Evolutionary conservation across 1,140 invertebrate genomes (phyloP), one percentile per base, ranked within the genome.

Genomic region (Drosophila punjabiensis): DNA sequence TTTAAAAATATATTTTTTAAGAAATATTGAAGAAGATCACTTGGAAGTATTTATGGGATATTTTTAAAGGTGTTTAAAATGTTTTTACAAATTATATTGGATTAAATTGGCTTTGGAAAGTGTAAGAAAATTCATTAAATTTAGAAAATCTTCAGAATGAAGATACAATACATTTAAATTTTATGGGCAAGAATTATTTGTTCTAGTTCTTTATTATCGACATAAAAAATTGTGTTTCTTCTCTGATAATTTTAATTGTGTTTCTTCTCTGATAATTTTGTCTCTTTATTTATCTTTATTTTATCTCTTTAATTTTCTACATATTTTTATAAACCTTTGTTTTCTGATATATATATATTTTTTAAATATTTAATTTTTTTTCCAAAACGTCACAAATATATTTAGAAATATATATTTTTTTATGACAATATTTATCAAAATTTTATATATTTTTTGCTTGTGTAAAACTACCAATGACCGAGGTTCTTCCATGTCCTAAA

Each of bases 401-500:
- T 14, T 13, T 4, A 5, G 3, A n/a, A n/a, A 16, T 41, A 41
- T n/a, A n/a, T 41, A n/a, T 41, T 14, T 13, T 30, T 16, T 8
- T 30, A 28, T 14, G 20, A 2, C 1, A 4, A 45, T 18, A n/a
- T n/a, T 10, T 10, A 18, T 58, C 2, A 3, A 1, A 37, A 37
- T 16, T 24, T 13, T 3, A 10, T 8, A 43, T 14, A 35, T 14
- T 47, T 47, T 64, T 18, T 30, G 2, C 14, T 18, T 47, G 64
- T 70, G 68, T 41, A 45, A 5, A 20, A 20, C 37, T 70, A 6
- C 1, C n/a, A 37, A 8, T 43, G 20, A 43, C 35, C 43, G 7
- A 14, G 11, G 53, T 10, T 37, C 45, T 73, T 32, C 3, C 4
- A 20, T 20, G 10, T 16, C 35, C 20, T 9, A 10, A 18, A 14